Evolutionary conservation across 2,888 invertebrate species (phyloP), one percentile per base, ranked within the genome.

Genomic region (Herminia tarsipennalis): DNA sequence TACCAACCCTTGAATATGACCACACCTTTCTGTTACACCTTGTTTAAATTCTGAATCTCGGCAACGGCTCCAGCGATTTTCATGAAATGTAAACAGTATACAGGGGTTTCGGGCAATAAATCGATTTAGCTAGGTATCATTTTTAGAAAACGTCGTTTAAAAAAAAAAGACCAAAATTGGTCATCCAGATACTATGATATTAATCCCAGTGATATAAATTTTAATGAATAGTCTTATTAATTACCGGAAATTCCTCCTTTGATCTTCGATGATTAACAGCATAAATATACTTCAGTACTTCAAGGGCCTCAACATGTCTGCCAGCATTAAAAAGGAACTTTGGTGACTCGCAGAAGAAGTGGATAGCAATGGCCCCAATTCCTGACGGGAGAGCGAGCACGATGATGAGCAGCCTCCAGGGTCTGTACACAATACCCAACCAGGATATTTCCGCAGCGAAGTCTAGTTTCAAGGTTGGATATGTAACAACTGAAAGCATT

Each of bases 321-420:
- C 94, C 94, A 54, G 93, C 93, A 17, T 94, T 93, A 10, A 94
- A 91, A 37, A 95, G 86, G 74, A 95, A 97, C 76, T 96, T 96
- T 0, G 97, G 97, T 40, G 95, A 96, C 76, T 97, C 97, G 0
- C 96, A 94, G 66, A 95, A 92, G 52, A 90, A 89, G 27, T 90
- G 83, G 8, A 94, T 85, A 4, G 93, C 91, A 0, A 94, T 9
- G 0, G 93, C 93, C 35, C 95, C 93, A 0, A 94, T 27, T 0
- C 88, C 89, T 5, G 80, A 73, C 0, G 90, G 90, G 8, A 90
- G 24, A 0, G 88, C 83, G 24, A 88, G 64, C 0, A 84, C 73
- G 0, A 95, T 88, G 14, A 96, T 81, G 36, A 96, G 93, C 8
- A 96, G 71, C 30, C 97, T 91, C 97, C 97, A 97, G 0, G 96